A percentile compares a stretch with the other conserved stretches of the same genome.
Conservation (phyloP, 2,797 vertebrate species). For the Enteromius argenteus region DNA sequence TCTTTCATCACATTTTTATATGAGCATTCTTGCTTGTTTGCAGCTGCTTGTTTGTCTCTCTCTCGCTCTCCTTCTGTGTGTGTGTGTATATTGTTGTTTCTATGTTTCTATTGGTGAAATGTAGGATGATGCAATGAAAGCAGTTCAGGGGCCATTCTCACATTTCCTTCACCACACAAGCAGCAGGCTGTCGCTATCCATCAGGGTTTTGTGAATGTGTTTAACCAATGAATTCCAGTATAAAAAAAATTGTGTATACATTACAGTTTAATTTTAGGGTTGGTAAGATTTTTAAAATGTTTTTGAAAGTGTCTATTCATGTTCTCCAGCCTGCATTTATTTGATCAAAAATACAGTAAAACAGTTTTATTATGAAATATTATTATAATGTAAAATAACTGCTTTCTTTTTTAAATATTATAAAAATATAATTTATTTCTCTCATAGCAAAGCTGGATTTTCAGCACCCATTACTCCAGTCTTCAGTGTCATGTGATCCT, state of each 20-base stretch:
- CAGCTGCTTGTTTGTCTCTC: background rate
- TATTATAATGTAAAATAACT: background rate
- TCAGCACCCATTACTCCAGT: background rate
- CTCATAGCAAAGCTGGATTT: background rate
- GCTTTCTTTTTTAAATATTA: background rate
- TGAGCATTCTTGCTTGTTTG: conserved; percentile 47
- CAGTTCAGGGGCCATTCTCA: background rate
- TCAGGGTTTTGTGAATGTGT: conserved; percentile 12
- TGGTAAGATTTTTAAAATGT: background rate
- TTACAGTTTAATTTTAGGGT: background rate
- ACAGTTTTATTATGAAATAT: background rate
- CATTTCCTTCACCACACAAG: conserved; percentile 7
- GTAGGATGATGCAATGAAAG: conserved; percentile 11
- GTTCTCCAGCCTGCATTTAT: background rate
- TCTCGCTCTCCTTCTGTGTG: background rate
- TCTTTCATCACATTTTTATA: conserved; percentile 50
- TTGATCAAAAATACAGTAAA: background rate
- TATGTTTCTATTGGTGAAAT: conserved; percentile 14
- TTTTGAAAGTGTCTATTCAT: background rate
- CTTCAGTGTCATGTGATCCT: background rate
- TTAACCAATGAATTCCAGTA: background rate
- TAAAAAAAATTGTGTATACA: background rate
- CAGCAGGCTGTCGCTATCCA: background rate
- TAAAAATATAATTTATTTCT: background rate
- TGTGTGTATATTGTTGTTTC: background rate